phyloP scores from a whole-genome alignment of 2,888 invertebrate genomes.

The Maniola hyperantus region DNA sequence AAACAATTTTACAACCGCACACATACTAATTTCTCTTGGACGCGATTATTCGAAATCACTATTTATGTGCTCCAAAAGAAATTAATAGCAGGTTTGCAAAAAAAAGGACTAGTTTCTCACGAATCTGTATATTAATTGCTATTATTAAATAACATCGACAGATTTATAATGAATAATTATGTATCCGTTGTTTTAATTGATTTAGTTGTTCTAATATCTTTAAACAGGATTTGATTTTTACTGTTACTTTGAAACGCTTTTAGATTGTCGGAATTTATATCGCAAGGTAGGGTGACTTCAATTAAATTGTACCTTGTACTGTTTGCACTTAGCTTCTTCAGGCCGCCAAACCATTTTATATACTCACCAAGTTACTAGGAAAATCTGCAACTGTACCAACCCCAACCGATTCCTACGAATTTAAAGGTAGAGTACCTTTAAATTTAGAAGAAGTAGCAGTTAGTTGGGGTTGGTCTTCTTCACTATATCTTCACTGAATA shows the following conservation, averaged over 20 bases:
- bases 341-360: too few relatives aligned
- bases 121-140: conserved; percentile 10
- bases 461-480: too few relatives aligned
- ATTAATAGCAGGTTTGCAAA: conserved; percentile 13
- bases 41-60: conserved; percentile 7
- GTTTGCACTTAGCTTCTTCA: too few relatives aligned
- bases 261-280: not conserved
- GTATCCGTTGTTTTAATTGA: conserved; percentile 16
- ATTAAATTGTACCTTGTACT: too few relatives aligned
- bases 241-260: not conserved
- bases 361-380: too few relatives aligned
- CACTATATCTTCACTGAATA: too few relatives aligned
- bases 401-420: too few relatives aligned
- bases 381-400: too few relatives aligned
- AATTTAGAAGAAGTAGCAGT: too few relatives aligned
- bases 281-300: too few relatives aligned
- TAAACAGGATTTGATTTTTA: not conserved
- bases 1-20: conserved; percentile 25
- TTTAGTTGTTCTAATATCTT: conserved; percentile 1
- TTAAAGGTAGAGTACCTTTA: too few relatives aligned
- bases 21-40: conserved; percentile 29
- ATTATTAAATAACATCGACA: conserved; percentile 12
- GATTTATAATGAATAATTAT: conserved; percentile 18
- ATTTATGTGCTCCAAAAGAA: conserved; percentile 14
- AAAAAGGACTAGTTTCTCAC: conserved; percentile 14